Evolutionary conservation across 2,113 vertebrate genomes (phyloP), one percentile per base, ranked within the genome.

Genomic region (Notarius lentiginosus): DNA sequence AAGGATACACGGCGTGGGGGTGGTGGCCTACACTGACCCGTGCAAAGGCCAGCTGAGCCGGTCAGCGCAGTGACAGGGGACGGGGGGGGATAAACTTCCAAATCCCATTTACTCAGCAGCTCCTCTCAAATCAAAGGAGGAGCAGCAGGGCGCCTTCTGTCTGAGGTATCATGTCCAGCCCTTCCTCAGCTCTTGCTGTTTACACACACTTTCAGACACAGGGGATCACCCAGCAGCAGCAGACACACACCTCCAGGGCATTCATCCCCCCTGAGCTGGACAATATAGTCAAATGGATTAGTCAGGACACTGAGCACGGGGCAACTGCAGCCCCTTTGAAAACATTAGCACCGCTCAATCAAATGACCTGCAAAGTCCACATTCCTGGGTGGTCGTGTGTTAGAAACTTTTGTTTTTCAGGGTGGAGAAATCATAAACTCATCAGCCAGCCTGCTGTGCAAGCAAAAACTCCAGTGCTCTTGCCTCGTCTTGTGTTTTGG

Each of bases 151-250:
- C 77, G 77, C 76, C 87, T 22, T 73, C 27, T 89, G 90, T 85
- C 87, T 58, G 58, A 75, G 84, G 66, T 65, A 70, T 41, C 84
- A 83, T 70, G 53, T 82, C 51, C 82, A 72, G 85, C 87, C 30
- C 47, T 60, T 82, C 41, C 47, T 79, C 65, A 68, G 84, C 77
- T 83, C 80, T 83, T 88, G 34, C 87, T 88, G 88, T 90, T 88
- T 88, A 88, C 90, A 91, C 86, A 89, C 85, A 47, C 87, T 90
- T 87, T 90, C 73, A 66, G 77, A 83, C 53, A 63, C 60, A 49
- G 83, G 86, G 89, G 91, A 60, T 60, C 89, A 85, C 91, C 63
- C 30, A 47, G 55, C 34, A 77, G 24, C 27, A 58, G 24, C 27
- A 58, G 63, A 75, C 72, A 61, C 66, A 8, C 56, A 68, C 53